These are phyloP conservation scores for Melanchra persicariae DNA, from an alignment of 2,888 invertebrate species.

Conservation along the genomic window DNA sequence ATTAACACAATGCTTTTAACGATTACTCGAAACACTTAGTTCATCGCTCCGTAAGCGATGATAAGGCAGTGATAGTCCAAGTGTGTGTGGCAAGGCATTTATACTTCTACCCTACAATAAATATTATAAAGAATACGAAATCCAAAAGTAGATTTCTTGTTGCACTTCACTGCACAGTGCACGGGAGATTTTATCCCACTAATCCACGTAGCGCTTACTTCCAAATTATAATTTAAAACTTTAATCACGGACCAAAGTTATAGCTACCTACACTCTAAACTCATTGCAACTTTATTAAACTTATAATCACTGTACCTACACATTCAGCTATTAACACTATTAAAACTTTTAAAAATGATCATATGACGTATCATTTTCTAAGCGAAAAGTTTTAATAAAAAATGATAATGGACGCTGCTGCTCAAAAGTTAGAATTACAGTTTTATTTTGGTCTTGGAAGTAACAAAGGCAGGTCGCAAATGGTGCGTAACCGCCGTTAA, in stretches of 20 bases:
- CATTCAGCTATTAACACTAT: constrained; percentile 24
- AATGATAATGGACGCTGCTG: constrained; percentile 6
- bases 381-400: constrained; percentile 26
- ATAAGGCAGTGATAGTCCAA: no score
- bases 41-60: no score
- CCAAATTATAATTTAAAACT: constrained; percentile 58
- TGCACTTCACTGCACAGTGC: constrained; percentile 7
- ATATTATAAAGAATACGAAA: no score
- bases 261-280: constrained; percentile 31
- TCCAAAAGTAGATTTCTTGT: no score
- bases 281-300: constrained; percentile 47
- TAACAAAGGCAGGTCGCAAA: constrained; percentile 66
- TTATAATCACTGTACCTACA: constrained; percentile 24
- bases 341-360: constrained; percentile 10
- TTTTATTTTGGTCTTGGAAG: constrained; percentile 55
- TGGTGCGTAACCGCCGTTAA: constrained; percentile 69
- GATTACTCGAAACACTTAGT: no score
- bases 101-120: no score
- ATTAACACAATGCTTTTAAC: no score
- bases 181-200: constrained; percentile 10
- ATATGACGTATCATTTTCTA: constrained; percentile 9
- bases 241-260: constrained; percentile 38
- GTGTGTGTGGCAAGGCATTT: no score
- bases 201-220: constrained; percentile 7
- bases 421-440: constrained; percentile 41